Evolutionary conservation across 1,140 invertebrate species (phyloP).

Genomic region (Solenopsis invicta): DNA sequence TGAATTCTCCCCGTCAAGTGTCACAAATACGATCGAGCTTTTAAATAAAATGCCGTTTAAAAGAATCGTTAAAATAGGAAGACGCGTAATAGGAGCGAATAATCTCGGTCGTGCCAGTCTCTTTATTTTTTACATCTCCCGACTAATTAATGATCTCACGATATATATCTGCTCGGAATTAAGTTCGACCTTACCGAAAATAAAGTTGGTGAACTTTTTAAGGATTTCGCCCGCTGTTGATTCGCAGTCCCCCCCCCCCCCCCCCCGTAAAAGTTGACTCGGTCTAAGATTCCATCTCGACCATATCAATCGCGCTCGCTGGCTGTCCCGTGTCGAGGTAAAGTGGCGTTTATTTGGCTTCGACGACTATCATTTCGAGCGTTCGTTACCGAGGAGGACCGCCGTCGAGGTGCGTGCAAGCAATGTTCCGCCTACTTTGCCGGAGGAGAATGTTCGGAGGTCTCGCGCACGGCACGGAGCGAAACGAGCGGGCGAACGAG

Average conservation of each 20-base stretch:
- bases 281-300: background rate
- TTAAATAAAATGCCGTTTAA: background rate
- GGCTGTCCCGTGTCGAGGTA: constrained; percentile 32
- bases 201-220: background rate
- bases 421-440: constrained; percentile 64
- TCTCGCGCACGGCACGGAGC: constrained; percentile 21
- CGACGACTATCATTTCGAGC: constrained; percentile 60
- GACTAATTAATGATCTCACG: background rate
- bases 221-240: background rate
- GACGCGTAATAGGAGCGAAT: background rate
- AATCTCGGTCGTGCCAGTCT: background rate
- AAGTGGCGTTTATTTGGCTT: constrained; percentile 57
- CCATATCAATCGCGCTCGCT: constrained; percentile 23
- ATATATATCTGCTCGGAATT: background rate
- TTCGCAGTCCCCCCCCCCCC: background rate
- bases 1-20: background rate
- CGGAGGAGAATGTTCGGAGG: constrained; percentile 51
- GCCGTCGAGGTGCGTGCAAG: constrained; percentile 61
- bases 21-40: background rate
- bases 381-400: constrained; percentile 58
- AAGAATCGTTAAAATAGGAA: background rate
- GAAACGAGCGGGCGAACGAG: background rate
- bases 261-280: background rate
- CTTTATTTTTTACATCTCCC: background rate
- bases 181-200: background rate